Percentiles rank a stretch among this genome's conserved stretches.
Conservation (phyloP, 2,888 invertebrate species). For the Rutpela maculata region DNA sequence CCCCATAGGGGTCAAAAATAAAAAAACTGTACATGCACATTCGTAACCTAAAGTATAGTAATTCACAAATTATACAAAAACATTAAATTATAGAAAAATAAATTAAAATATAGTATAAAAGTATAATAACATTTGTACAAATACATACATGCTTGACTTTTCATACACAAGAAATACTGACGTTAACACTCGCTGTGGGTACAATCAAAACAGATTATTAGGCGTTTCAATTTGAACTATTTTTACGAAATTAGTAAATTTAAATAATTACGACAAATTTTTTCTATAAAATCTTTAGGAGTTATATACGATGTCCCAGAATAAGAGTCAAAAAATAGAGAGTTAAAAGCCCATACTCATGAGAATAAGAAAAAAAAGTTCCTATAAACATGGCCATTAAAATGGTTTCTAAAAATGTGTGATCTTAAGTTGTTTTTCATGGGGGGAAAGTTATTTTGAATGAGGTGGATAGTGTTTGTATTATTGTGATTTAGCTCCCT, state of each 20-base stretch:
- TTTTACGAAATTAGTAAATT: neutral
- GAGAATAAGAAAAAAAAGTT: too few relatives aligned
- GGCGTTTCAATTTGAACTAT: neutral
- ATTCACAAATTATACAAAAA: conserved; percentile 64
- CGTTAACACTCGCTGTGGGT: conserved; percentile 42
- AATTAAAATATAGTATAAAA: conserved; percentile 59
- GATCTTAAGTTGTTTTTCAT: too few relatives aligned
- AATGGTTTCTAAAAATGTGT: too few relatives aligned
- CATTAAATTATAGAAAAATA: conserved; percentile 61
- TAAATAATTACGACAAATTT: neutral
- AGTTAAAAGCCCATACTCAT: too few relatives aligned
- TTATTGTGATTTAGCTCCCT: too few relatives aligned
- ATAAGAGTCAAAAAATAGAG: too few relatives aligned
- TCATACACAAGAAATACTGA: conserved; percentile 52
- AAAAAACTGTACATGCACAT: conserved; percentile 67
- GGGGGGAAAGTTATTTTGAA: too few relatives aligned
- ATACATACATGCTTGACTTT: conserved; percentile 53
- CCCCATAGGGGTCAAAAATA: conserved; percentile 70
- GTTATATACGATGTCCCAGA: too few relatives aligned
- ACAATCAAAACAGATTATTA: conserved; percentile 49
- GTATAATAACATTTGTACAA: conserved; percentile 58
- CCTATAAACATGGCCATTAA: too few relatives aligned
- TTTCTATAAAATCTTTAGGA: too few relatives aligned
- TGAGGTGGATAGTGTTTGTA: too few relatives aligned
- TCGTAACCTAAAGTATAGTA: conserved; percentile 67